Conservation (phyloP, 2,113 vertebrate species). For the Hylia prasina region DNA sequence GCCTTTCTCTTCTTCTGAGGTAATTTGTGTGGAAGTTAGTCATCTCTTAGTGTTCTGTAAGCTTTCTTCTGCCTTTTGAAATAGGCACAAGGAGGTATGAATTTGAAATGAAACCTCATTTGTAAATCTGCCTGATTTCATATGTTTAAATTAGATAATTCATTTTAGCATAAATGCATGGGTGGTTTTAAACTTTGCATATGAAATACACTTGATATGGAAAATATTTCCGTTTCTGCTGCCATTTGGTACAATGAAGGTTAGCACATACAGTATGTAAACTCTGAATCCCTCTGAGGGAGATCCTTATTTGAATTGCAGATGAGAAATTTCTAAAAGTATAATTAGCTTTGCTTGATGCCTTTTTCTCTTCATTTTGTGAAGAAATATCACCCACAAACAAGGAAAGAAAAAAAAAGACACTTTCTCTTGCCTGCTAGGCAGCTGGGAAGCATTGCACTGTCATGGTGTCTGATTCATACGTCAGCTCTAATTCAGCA, state of each 20-base stretch:
- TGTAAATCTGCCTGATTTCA: not conserved
- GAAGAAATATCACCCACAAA: not conserved
- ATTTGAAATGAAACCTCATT: not conserved
- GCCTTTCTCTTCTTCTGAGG: not conserved
- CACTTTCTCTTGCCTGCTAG: not conserved
- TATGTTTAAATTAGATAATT: not conserved
- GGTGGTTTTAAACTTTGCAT: not conserved
- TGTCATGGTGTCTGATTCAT: not conserved
- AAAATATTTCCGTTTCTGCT: slow-evolving; percentile 36
- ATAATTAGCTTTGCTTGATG: slow-evolving; percentile 50
- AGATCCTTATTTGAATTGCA: slow-evolving; percentile 57
- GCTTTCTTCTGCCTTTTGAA: not conserved
- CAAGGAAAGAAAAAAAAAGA: not conserved
- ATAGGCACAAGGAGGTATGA: not conserved
- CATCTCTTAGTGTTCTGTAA: not conserved
- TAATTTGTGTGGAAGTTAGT: not conserved
- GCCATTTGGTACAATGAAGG: slow-evolving; percentile 1
- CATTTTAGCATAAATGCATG: not conserved
- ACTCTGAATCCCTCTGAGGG: slow-evolving; percentile 33
- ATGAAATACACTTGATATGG: slow-evolving; percentile 17
- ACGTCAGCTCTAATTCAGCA: not conserved
- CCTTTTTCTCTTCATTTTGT: not conserved
- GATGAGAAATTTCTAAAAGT: slow-evolving; percentile 50
- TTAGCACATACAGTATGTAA: slow-evolving; percentile 26
- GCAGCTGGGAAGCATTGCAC: not conserved